Evolutionary conservation across 2,888 invertebrate genomes (phyloP).

Genomic region (Mystacides longicornis): DNA sequence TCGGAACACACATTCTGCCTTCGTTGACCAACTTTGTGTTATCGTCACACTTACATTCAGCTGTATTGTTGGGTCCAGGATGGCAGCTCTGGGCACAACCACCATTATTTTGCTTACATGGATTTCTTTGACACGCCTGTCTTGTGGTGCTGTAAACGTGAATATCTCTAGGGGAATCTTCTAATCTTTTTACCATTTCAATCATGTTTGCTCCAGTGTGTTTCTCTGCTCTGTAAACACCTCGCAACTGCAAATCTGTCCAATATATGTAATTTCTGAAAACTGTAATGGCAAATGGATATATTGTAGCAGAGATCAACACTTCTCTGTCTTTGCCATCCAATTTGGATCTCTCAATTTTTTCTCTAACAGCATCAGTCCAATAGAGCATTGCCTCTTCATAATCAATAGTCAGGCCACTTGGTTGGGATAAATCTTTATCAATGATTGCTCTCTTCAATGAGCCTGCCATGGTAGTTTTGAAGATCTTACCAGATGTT

Average conservation of each 20-base stretch:
- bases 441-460: constrained; percentile 81
- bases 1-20: constrained; percentile 86
- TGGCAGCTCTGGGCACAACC: constrained; percentile 95
- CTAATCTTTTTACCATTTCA: constrained; percentile 87
- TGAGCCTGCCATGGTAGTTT: constrained; percentile 95
- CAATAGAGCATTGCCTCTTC: constrained; percentile 90
- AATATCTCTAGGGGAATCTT: constrained; percentile 88
- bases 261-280: constrained; percentile 89
- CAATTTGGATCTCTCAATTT: constrained; percentile 86
- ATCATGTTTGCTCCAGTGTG: constrained; percentile 93
- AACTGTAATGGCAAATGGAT: constrained; percentile 92
- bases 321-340: constrained; percentile 82
- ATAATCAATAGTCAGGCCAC: constrained; percentile 92
- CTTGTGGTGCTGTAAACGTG: constrained; percentile 75
- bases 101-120: constrained; percentile 87
- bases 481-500: constrained; percentile 86
- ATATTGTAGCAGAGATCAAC: constrained; percentile 82
- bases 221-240: constrained; percentile 95
- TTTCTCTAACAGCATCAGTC: constrained; percentile 94
- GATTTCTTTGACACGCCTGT: constrained; percentile 73
- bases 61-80: constrained; percentile 74
- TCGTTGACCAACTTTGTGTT: constrained; percentile 85
- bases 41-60: constrained; percentile 88
- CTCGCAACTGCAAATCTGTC: constrained; percentile 89
- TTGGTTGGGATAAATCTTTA: constrained; percentile 87